These are phyloP conservation scores for Rhinoptilus africanus DNA, from an alignment of 2,113 vertebrate genomes.

Conservation along the genomic window DNA sequence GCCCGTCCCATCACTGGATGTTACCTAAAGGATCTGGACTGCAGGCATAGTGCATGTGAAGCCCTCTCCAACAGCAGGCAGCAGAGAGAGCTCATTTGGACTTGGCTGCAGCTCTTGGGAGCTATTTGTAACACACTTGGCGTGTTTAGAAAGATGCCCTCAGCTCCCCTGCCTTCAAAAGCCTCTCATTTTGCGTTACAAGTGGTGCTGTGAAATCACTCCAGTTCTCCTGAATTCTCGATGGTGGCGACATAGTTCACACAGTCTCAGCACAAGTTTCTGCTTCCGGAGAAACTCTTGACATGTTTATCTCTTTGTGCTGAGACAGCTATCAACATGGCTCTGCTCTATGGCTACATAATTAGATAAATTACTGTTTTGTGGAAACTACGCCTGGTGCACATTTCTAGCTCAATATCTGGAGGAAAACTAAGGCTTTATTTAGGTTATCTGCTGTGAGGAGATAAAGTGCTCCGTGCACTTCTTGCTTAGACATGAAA, in stretches of 20 bases:
- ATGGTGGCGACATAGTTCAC: not conserved
- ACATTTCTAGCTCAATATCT: not conserved
- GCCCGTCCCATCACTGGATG: not conserved
- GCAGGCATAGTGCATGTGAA: not conserved
- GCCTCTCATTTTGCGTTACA: not conserved
- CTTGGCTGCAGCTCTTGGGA: not conserved
- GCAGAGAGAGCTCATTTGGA: not conserved
- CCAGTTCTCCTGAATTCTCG: not conserved
- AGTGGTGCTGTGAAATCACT: not conserved
- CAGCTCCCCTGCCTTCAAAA: not conserved
- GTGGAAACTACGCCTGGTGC: not conserved
- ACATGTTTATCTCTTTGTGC: not conserved
- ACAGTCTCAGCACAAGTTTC: not conserved
- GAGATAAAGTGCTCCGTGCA: not conserved
- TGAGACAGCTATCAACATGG: not conserved
- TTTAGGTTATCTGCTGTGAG: not conserved
- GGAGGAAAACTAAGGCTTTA: not conserved
- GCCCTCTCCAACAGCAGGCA: not conserved
- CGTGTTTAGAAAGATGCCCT: not conserved
- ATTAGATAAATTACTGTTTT: constrained; percentile 20
- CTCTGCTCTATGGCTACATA: not conserved
- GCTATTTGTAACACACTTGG: not conserved
- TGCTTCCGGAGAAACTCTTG: not conserved
- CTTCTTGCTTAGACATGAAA: not conserved
- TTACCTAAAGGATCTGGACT: not conserved